Percentiles rank a stretch among this genome's conserved stretches.
Conservation (phyloP, 2,888 invertebrate genomes). For the Uropetala carovei region DNA sequence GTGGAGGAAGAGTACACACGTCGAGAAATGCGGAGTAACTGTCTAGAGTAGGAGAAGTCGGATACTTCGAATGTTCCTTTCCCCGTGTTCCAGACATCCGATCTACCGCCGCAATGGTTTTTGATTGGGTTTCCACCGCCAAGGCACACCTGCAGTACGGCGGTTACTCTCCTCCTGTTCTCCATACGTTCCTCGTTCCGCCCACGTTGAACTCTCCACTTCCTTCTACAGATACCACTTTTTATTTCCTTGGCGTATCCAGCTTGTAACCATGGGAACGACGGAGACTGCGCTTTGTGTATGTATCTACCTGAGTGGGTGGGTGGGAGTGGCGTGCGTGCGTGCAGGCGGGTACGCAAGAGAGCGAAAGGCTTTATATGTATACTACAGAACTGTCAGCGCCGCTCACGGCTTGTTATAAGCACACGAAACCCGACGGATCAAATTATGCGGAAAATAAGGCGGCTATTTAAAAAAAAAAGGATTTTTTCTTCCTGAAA, state of each 20-base stretch:
- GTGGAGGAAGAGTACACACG: neutral
- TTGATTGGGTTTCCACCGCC: no score
- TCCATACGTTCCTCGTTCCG: no score
- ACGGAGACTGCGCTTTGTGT: neutral
- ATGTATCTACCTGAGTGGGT: neutral
- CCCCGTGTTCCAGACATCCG: no score
- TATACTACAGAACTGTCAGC: neutral
- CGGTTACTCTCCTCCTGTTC: no score
- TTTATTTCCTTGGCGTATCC: no score
- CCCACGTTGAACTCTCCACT: no score
- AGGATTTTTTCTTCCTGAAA: no score
- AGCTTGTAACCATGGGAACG: neutral
- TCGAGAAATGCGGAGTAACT: neutral
- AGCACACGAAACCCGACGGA: neutral
- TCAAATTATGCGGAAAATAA: constrained; percentile 32
- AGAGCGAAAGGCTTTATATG: neutral
- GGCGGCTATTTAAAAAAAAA: neutral
- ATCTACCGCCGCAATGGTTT: no score
- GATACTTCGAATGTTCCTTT: neutral
- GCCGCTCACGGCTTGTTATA: constrained; percentile 30
- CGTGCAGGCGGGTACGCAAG: neutral
- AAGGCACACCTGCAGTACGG: no score
- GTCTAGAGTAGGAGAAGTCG: neutral
- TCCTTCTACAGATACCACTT: no score
- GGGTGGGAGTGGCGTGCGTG: neutral